Evolutionary conservation across 2,113 vertebrate genomes (phyloP).

Genomic region (Hypomesus transpacificus): DNA sequence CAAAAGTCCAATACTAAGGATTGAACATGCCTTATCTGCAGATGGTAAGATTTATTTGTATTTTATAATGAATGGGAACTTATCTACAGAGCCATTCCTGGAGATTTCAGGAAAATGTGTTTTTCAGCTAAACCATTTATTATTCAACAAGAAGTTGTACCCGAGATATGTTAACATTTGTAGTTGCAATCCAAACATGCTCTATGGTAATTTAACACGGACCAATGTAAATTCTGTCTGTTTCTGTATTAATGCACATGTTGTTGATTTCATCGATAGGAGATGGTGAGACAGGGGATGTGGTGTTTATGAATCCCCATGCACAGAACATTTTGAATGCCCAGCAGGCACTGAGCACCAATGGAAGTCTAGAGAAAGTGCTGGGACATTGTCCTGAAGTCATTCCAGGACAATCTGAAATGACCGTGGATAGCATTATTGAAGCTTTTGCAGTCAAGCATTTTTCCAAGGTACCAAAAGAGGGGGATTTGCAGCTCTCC

Average conservation of each 20-base stretch:
- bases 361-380: not conserved
- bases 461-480: constrained; percentile 36
- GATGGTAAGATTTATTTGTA: not conserved
- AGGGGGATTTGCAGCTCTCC: constrained; percentile 4
- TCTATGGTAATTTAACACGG: too few species aligned
- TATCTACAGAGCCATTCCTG: not conserved
- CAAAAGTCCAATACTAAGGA: not conserved
- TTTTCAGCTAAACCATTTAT: not conserved
- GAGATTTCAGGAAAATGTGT: not conserved
- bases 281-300: rapidly evolving
- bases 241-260: too few species aligned
- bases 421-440: constrained; percentile 4
- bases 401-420: too few species aligned
- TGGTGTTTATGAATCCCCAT: rapidly evolving
- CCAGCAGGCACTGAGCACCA: not conserved
- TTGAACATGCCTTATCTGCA: not conserved
- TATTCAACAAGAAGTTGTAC: too few species aligned
- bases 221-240: too few species aligned
- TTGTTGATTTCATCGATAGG: constrained; percentile 4
- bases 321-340: not conserved
- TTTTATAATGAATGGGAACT: not conserved
- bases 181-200: too few species aligned
- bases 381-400: not conserved
- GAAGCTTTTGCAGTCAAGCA: constrained; percentile 14
- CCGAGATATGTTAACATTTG: too few species aligned